Conservation (phyloP, 2,113 vertebrate species). For the Tupaia chinensis region DNA sequence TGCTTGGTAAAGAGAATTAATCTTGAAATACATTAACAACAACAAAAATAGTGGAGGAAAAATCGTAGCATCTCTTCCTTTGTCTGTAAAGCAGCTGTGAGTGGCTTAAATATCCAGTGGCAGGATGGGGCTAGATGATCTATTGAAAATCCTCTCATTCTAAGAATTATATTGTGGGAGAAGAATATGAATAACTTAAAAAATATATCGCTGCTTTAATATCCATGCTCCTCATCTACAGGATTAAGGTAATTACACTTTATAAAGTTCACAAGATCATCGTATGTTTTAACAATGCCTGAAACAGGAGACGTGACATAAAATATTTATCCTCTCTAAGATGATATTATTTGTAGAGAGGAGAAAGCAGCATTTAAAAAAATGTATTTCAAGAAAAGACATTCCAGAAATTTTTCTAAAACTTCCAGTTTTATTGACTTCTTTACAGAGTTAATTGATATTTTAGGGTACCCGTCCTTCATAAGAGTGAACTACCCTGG, state of each 20-base stretch:
- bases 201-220: neutral
- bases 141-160: neutral
- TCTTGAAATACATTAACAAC: slow-evolving; percentile 53
- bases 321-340: neutral
- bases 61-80: neutral
- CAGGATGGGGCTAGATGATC: neutral
- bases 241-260: neutral
- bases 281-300: neutral
- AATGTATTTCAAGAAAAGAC: neutral
- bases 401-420: neutral
- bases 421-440: neutral
- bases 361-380: neutral
- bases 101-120: neutral
- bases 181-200: neutral
- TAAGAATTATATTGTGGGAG: neutral
- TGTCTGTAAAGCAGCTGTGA: neutral
- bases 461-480: neutral
- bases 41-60: neutral
- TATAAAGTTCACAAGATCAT: neutral
- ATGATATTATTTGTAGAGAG: neutral
- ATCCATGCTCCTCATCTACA: neutral
- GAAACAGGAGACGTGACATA: neutral
- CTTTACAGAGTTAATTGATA: neutral
- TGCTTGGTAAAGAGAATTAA: slow-evolving; percentile 51
- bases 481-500: neutral